Evolutionary conservation across 2,888 invertebrate genomes (phyloP), one percentile per base, ranked within the genome.

Genomic region (Acrocyrtus sp.): DNA sequence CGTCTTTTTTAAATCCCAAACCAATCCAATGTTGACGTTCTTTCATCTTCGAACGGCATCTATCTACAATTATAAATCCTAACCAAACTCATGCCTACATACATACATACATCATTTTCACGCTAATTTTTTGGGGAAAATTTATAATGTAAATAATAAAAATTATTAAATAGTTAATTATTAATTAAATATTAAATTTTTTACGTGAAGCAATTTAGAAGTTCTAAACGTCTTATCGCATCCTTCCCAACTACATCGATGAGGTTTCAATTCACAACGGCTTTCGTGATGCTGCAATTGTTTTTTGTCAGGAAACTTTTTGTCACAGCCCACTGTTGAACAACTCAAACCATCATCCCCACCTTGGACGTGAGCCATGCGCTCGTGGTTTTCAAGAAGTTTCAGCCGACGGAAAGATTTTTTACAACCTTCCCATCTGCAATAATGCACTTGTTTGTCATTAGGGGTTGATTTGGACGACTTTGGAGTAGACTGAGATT

Each of bases 151-250:
- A n/a, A n/a, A n/a, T n/a, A n/a, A n/a, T n/a, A n/a, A n/a, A n/a
- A n/a, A n/a, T n/a, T n/a, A n/a, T n/a, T n/a, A n/a, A n/a, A n/a
- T n/a, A n/a, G n/a, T n/a, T n/a, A n/a, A n/a, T n/a, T n/a, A n/a
- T n/a, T n/a, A n/a, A n/a, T n/a, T n/a, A n/a, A n/a, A n/a, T n/a
- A n/a, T n/a, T n/a, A n/a, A n/a, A n/a, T n/a, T n/a, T n/a, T n/a
- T n/a, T n/a, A n/a, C n/a, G 51, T 77, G 77, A 29, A 77, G 74
- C 56, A 77, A 45, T 61, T 77, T 77, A 61, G 74, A 75, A 21
- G 77, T 77, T n/a, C 77, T 66, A 57, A 77, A 77, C 21, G 77
- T 77, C 43, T 77, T 77, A 75, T 77, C 77, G 60, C 77, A 77
- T 15, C 70, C 73, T 56, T 77, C 70, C 77, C 77, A 77, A 51